Conservation (phyloP, 2,888 invertebrate species). For the Melieria crassipennis region DNA sequence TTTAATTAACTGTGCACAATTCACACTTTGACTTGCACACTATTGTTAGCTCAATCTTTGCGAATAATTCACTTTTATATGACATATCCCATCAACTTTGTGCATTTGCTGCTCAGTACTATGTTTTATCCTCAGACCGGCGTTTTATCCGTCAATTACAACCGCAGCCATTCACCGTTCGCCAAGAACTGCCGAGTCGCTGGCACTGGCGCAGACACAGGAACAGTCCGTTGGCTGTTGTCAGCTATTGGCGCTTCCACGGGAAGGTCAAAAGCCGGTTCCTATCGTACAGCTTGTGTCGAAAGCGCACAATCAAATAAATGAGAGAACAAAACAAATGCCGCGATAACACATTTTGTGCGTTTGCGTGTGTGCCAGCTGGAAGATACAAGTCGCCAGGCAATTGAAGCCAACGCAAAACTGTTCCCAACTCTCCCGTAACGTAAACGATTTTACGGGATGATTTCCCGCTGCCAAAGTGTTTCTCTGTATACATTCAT, state of each 20-base stretch:
- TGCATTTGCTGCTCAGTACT: background rate
- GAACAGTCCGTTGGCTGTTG: constrained; percentile 36
- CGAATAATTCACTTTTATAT: background rate
- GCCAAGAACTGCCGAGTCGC: constrained; percentile 51
- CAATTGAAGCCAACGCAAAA: no score
- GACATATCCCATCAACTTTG: background rate
- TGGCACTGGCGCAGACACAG: constrained; percentile 19
- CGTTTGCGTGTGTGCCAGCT: background rate
- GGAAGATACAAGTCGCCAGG: no score
- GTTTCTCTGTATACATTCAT: no score
- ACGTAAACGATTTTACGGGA: no score
- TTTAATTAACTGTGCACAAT: no score
- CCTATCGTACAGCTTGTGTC: constrained; percentile 14
- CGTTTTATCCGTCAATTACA: constrained; percentile 41
- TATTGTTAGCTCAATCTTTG: background rate
- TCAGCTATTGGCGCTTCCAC: constrained; percentile 20
- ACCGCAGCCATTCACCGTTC: constrained; percentile 53
- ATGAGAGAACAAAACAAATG: constrained; percentile 35
- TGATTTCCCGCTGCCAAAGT: no score
- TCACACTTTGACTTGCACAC: no score
- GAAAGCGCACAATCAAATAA: constrained; percentile 19
- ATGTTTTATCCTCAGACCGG: constrained; percentile 4
- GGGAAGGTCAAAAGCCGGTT: constrained; percentile 35
- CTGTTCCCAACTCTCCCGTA: no score
- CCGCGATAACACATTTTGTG: constrained; percentile 8